phyloP scores from a whole-genome alignment of 2,797 vertebrate genomes.

The Brotula barbata region DNA sequence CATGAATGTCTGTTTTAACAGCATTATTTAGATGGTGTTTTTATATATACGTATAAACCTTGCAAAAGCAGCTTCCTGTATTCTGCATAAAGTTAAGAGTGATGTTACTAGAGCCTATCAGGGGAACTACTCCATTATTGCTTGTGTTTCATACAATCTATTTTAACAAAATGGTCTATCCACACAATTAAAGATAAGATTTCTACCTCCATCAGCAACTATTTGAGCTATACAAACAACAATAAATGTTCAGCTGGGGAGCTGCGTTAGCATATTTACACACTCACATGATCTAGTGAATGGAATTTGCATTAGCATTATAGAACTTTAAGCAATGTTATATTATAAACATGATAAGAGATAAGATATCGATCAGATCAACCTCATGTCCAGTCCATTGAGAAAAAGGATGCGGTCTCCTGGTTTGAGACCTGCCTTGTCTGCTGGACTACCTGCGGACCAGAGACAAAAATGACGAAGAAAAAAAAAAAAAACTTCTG shows the following conservation, averaged over 20 bases:
- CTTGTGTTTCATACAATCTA: slow-evolving; percentile 8
- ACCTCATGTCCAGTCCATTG: slow-evolving; percentile 99
- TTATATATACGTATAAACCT: no score
- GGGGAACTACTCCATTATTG: slow-evolving; percentile 1
- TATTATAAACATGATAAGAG: neutral
- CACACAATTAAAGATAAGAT: no score
- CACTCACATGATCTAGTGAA: neutral
- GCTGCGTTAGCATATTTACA: neutral
- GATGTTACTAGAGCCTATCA: no score
- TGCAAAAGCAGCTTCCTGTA: no score
- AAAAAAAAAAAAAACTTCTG: neutral
- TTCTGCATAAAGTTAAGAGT: slow-evolving; percentile 10
- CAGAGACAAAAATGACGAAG: slow-evolving; percentile 16
- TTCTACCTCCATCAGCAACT: slow-evolving; percentile 2
- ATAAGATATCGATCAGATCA: slow-evolving; percentile 24
- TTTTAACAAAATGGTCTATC: no score
- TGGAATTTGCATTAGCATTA: neutral
- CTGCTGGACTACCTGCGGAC: slow-evolving; percentile 89
- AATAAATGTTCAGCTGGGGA: slow-evolving; percentile 7
- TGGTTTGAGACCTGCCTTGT: slow-evolving; percentile 91
- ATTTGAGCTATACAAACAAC: slow-evolving; percentile 1
- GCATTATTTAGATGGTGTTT: no score
- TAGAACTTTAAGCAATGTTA: neutral
- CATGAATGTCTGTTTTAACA: no score
- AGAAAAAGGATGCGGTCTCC: slow-evolving; percentile 96